These are phyloP conservation scores for Rhinichthys klamathensis DNA, from an alignment of 2,113 vertebrate species.

Conservation along the genomic window DNA sequence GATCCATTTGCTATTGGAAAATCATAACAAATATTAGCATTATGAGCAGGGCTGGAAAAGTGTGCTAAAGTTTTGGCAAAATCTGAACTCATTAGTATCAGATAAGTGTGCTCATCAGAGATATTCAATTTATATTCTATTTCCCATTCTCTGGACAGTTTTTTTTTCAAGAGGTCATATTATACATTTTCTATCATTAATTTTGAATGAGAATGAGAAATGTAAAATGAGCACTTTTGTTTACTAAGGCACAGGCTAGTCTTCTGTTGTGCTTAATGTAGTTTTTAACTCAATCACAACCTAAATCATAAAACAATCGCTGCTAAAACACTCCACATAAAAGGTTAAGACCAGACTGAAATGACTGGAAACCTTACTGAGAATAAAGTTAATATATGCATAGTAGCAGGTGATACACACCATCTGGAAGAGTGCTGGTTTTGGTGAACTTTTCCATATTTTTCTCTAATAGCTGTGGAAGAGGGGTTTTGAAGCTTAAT, in stretches of 20 bases:
- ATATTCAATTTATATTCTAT: neutral
- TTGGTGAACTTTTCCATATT: neutral
- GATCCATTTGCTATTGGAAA: neutral
- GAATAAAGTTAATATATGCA: neutral
- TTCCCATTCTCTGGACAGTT: neutral
- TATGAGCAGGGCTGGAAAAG: neutral
- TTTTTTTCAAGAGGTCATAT: neutral
- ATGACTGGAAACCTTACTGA: neutral
- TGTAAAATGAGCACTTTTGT: neutral
- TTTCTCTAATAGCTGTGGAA: neutral
- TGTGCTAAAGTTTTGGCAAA: neutral
- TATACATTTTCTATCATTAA: neutral
- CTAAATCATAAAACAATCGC: neutral
- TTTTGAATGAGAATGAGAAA: neutral
- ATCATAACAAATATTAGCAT: conserved; percentile 21
- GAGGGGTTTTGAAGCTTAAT: neutral
- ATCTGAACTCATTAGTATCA: neutral
- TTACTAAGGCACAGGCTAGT: neutral
- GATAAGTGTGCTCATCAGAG: neutral
- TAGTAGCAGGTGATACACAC: neutral
- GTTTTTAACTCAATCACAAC: neutral
- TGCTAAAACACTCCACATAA: neutral
- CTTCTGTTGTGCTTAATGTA: neutral
- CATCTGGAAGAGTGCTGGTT: neutral
- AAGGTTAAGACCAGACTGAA: neutral